Evolutionary conservation across 1,140 invertebrate species (phyloP), one percentile per base, ranked within the genome.

Genomic region (Pantala flavescens): DNA sequence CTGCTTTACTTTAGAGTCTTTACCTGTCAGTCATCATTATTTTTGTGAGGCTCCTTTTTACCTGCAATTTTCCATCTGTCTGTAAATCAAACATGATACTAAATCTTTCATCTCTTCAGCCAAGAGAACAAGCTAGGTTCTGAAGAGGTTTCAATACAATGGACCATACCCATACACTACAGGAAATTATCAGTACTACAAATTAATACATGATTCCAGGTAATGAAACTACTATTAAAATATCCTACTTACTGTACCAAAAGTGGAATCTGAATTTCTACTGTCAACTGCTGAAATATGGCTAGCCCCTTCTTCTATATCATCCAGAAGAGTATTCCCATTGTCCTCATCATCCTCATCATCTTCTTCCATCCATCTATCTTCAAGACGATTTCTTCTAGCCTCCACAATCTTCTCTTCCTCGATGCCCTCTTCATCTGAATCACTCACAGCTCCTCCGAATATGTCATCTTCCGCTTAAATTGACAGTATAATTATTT

Each of bases 391-490:
- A 21, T 1, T 21, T 21, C 49, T 63, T 12, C 49, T 63, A 5
- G 3, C 28, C 49, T 63, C 49, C 49, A 36, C 28, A 36, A 36
- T 21, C n/a, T 63, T 63, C 49, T 63, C 49, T 63, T 63, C 49
- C n/a, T 63, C 49, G 12, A 63, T 63, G 36, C 80, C 80, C 42
- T 81, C 81, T 7, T 79, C 82, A 72, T 85, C 84, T 24, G 83
- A 84, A 74, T 83, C 82, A 77, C 82, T 84, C 5, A 86, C 75
- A 11, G 79, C 82, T 74, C 84, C 84, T 24, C 95, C 94, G 84
- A 96, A 97, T 81, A 96, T 93, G 78, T 96, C 93, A 78, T 92
- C 90, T 79, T 91, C 90, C 75, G 87, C 88, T 83, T 81, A 80
- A 81, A 83, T 36, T 36, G 28, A 36, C 28, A 36, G 28, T 36